Evolutionary conservation across 2,888 invertebrate genomes (phyloP).

Genomic region (Epistrophella euchroma): DNA sequence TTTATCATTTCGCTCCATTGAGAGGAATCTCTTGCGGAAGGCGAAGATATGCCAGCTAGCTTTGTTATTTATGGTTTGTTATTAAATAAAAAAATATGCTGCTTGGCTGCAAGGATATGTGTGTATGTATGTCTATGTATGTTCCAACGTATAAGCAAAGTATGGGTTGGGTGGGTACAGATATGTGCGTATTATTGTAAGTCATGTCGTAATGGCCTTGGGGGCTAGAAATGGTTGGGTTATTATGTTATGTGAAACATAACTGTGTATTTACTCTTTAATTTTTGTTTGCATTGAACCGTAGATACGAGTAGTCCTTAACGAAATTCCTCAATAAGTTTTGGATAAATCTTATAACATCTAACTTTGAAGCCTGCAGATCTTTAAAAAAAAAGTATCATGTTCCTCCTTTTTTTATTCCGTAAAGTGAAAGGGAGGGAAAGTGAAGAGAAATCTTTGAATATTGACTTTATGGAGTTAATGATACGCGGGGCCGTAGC

Average conservation of each 20-base stretch:
- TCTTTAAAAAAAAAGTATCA: not conserved
- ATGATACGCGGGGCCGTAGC: no score
- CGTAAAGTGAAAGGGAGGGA: no score
- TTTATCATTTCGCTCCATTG: slow-evolving; percentile 72
- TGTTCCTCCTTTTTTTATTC: not conserved
- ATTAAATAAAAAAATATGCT: slow-evolving; percentile 78
- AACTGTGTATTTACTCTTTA: slow-evolving; percentile 21
- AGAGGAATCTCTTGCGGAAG: slow-evolving; percentile 74
- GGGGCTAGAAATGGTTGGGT: not conserved
- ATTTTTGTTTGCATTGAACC: slow-evolving; percentile 30
- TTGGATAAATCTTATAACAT: not conserved
- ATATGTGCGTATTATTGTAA: slow-evolving; percentile 27
- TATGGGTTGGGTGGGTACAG: no score
- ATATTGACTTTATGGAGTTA: no score
- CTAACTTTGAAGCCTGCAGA: not conserved
- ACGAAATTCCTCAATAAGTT: slow-evolving; percentile 22
- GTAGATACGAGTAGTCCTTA: slow-evolving; percentile 9
- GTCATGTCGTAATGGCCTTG: slow-evolving; percentile 8
- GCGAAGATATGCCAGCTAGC: slow-evolving; percentile 75
- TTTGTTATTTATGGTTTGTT: slow-evolving; percentile 82
- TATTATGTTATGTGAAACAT: not conserved
- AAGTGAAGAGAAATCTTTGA: no score
- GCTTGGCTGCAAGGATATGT: slow-evolving; percentile 2
- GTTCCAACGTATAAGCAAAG: slow-evolving; percentile 1
- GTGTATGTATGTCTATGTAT: not conserved